phyloP scores from a whole-genome alignment of 2,113 vertebrate genomes.

The Rhinogobius similis region DNA sequence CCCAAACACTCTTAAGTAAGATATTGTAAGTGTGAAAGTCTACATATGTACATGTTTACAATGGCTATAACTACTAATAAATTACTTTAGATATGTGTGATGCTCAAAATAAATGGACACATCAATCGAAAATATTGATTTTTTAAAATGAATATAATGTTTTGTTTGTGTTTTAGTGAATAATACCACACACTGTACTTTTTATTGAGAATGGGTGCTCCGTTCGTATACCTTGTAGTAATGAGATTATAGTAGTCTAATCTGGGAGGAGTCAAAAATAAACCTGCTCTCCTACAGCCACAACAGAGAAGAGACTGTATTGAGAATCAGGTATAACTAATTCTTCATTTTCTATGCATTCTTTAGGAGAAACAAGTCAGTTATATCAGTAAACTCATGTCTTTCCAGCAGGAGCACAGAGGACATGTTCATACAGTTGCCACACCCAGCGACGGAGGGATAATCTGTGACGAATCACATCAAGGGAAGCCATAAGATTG shows the following conservation, averaged over 20 bases:
- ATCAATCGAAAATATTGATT: neutral
- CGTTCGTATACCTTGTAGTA: constrained; percentile 52
- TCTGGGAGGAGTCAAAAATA: constrained; percentile 71
- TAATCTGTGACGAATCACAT: constrained; percentile 65
- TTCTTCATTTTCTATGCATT: constrained; percentile 13
- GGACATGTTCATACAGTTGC: constrained; percentile 8
- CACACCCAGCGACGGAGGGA: constrained; percentile 19
- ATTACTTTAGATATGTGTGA: neutral
- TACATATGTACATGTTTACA: neutral
- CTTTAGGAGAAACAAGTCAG: neutral
- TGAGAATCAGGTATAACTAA: neutral
- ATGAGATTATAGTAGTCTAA: constrained; percentile 76
- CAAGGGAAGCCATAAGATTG: constrained; percentile 55
- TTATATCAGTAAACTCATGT: constrained; percentile 9
- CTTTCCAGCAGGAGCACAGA: constrained; percentile 13
- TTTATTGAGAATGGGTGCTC: constrained; percentile 38
- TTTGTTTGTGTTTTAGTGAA: neutral
- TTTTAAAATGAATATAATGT: neutral
- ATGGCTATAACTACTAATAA: neutral
- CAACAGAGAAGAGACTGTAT: constrained; percentile 2
- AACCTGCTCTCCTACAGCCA: constrained; percentile 13
- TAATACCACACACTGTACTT: neutral
- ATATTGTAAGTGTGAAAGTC: too few relatives aligned
- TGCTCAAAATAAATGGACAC: neutral
- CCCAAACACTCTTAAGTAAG: neutral